A percentile compares a stretch with the other conserved stretches of the same genome.
phyloP scores from a whole-genome alignment of 2,113 vertebrate species.

The Sardina pilchardus region DNA sequence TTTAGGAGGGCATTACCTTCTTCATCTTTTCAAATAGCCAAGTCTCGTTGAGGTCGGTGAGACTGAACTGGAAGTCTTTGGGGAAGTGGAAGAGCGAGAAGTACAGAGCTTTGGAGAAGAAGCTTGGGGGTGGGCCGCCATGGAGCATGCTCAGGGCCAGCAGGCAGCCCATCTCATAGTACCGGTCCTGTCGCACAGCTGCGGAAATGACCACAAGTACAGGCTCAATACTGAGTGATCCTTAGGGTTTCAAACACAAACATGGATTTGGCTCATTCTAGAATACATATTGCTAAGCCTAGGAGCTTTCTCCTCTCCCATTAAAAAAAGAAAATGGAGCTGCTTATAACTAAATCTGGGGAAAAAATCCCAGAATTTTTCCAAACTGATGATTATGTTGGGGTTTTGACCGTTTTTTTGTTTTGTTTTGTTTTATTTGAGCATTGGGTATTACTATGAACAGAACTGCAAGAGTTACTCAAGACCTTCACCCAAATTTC shows the following conservation, averaged over 20 bases:
- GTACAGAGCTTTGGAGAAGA: constrained; percentile 87
- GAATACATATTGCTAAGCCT: too few species aligned
- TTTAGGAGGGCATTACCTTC: constrained; percentile 28
- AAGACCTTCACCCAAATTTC: too few species aligned
- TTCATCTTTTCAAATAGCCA: constrained; percentile 43
- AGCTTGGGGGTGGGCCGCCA: constrained; percentile 79
- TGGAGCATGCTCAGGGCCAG: constrained; percentile 82
- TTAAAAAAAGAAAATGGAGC: too few species aligned
- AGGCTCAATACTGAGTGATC: too few species aligned
- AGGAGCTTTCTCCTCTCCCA: too few species aligned
- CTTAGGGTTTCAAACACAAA: constrained; percentile 63
- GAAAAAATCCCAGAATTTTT: too few species aligned
- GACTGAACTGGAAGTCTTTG: constrained; percentile 51
- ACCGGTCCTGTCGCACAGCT: constrained; percentile 78
- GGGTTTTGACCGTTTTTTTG: too few species aligned
- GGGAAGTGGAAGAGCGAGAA: constrained; percentile 74
- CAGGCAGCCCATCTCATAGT: constrained; percentile 78
- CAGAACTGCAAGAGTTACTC: too few species aligned
- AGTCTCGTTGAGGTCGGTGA: constrained; percentile 62
- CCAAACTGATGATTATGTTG: too few species aligned
- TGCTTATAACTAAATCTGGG: too few species aligned
- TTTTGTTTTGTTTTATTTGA: too few species aligned
- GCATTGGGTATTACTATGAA: too few species aligned
- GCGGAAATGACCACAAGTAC: constrained; percentile 61
- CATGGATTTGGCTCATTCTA: constrained; percentile 38